phyloP scores from a whole-genome alignment of 2,113 vertebrate species.

The Coryphaenoides rupestris region DNA sequence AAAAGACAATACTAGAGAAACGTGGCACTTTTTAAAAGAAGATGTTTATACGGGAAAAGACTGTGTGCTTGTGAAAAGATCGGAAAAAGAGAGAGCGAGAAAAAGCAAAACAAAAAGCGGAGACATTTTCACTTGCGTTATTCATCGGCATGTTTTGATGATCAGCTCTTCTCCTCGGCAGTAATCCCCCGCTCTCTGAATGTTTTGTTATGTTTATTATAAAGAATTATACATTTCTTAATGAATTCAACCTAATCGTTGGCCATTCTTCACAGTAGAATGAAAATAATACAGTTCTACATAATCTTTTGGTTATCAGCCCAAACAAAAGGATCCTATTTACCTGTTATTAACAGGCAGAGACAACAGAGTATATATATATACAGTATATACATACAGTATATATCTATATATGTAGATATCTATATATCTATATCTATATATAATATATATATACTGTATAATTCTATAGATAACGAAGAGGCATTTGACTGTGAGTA shows the following conservation, averaged over 20 bases:
- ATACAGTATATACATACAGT: too few relatives aligned
- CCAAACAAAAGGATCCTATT: constrained; percentile 22
- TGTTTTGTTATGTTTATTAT: constrained; percentile 5
- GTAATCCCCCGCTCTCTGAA: constrained; percentile 9
- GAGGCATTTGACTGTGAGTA: constrained; percentile 64
- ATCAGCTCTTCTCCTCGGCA: constrained; percentile 3
- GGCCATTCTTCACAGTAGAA: constrained; percentile 31
- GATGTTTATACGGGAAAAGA: constrained; percentile 23
- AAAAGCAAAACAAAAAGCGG: constrained; percentile 25
- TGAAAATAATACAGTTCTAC: constrained; percentile 9
- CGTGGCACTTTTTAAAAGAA: constrained; percentile 51
- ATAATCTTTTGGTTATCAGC: constrained; percentile 30
- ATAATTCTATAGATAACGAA: constrained; percentile 32
- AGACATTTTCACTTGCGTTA: constrained; percentile 31
- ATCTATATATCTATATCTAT: too few relatives aligned
- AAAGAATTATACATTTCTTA: constrained; percentile 3
- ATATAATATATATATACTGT: too few relatives aligned
- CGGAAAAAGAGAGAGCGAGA: constrained; percentile 34
- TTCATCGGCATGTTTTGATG: constrained; percentile 29
- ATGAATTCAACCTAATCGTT: constrained; percentile 32
- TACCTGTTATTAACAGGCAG: constrained; percentile 20
- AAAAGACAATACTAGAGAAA: constrained; percentile 46
- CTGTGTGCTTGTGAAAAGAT: constrained; percentile 15
- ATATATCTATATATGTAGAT: too few relatives aligned
- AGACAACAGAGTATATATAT: constrained; percentile 27